Conservation (phyloP, 2,888 invertebrate species). For the Sinopyrophorus schimmeli region DNA sequence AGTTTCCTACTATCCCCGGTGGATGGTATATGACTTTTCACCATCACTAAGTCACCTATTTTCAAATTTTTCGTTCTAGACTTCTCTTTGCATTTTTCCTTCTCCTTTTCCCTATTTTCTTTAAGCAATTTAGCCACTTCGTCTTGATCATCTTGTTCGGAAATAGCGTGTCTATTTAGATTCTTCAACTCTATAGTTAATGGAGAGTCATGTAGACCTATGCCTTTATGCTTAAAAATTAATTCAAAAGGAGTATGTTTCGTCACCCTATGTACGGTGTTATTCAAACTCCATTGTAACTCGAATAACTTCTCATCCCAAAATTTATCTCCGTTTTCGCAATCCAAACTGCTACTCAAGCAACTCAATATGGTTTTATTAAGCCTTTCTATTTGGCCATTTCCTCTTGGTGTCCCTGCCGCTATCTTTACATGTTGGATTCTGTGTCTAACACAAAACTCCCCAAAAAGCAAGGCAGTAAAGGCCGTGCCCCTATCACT, state of each 20-base stretch:
- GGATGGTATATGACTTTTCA: background rate
- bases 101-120: background rate
- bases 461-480: constrained; percentile 6
- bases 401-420: constrained; percentile 7
- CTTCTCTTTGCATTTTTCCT: background rate
- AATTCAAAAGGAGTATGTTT: background rate
- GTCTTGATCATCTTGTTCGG: background rate
- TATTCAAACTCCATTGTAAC: constrained; percentile 8
- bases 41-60: constrained; percentile 1
- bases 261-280: background rate
- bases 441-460: background rate
- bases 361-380: constrained; percentile 1
- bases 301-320: constrained; percentile 4
- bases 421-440: constrained; percentile 7
- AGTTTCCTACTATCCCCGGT: constrained; percentile 10
- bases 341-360: background rate
- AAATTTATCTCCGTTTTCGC: background rate
- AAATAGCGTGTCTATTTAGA: background rate
- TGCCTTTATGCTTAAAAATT: background rate
- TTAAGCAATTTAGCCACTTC: background rate
- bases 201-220: background rate
- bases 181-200: background rate
- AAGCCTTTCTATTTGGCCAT: constrained; percentile 5
- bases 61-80: background rate
- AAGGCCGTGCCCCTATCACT: background rate